Conservation (phyloP, 1,140 invertebrate species). For the Argopecten irradians region DNA sequence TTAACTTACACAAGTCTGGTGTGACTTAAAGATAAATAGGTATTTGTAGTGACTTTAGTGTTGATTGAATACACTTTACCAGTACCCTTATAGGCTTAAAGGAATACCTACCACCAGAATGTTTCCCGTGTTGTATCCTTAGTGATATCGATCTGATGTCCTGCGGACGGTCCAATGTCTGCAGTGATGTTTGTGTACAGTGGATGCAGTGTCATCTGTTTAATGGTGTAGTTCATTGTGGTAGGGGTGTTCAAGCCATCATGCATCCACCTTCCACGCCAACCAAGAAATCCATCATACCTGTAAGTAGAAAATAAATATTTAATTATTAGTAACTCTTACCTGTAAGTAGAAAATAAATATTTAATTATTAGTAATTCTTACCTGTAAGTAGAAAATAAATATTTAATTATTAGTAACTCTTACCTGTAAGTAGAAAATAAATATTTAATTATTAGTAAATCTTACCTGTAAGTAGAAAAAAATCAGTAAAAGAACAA, state of each 20-base stretch:
- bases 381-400: too few relatives aligned
- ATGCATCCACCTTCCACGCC: constrained; percentile 64
- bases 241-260: constrained; percentile 73
- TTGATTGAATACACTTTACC: too few relatives aligned
- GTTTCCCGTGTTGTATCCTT: constrained; percentile 48
- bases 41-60: too few relatives aligned
- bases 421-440: too few relatives aligned
- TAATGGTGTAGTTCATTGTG: constrained; percentile 77
- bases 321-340: too few relatives aligned
- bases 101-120: constrained; percentile 43
- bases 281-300: constrained; percentile 67
- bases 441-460: background rate
- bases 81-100: too few relatives aligned
- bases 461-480: constrained; percentile 58
- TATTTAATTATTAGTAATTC: too few relatives aligned
- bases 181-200: constrained; percentile 78
- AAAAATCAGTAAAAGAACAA: background rate
- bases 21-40: too few relatives aligned
- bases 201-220: constrained; percentile 61
- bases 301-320: constrained; percentile 55
- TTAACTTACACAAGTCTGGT: too few relatives aligned
- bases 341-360: too few relatives aligned
- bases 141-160: constrained; percentile 36
- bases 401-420: background rate
- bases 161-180: constrained; percentile 73